Percentiles rank a stretch among this genome's conserved stretches.
Conservation (phyloP, 2,888 invertebrate species). For the Ctena decussata region DNA sequence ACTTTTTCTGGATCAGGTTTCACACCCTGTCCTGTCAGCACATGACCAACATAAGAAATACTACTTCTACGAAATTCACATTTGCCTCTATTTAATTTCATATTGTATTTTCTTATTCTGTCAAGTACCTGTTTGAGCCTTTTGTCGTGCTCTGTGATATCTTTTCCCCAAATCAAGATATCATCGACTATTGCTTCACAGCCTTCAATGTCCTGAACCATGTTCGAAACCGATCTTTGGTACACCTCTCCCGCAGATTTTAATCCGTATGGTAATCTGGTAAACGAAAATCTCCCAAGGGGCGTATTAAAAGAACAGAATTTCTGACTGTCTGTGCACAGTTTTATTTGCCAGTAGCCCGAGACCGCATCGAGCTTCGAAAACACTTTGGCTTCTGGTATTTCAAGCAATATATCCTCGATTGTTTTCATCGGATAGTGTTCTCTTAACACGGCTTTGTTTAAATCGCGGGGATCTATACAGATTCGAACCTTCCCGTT, state of each 20-base stretch:
- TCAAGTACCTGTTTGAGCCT: slow-evolving; percentile 34
- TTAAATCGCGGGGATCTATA: no score
- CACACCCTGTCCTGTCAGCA: slow-evolving; percentile 17
- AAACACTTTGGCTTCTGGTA: no score
- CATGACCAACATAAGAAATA: slow-evolving; percentile 42
- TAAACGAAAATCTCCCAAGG: slow-evolving; percentile 46
- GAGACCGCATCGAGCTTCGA: no score
- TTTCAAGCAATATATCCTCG: no score
- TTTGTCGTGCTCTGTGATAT: slow-evolving; percentile 43
- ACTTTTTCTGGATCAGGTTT: slow-evolving; percentile 46
- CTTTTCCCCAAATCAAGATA: slow-evolving; percentile 50
- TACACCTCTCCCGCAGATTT: slow-evolving; percentile 49
- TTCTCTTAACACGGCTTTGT: no score
- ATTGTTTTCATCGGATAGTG: no score
- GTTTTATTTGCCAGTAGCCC: slow-evolving; percentile 55
- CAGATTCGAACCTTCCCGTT: no score
- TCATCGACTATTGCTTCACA: slow-evolving; percentile 55
- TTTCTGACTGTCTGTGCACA: slow-evolving; percentile 36
- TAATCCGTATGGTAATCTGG: slow-evolving; percentile 48
- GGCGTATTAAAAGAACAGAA: slow-evolving; percentile 58
- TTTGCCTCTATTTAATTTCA: slow-evolving; percentile 49
- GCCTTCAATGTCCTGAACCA: slow-evolving; percentile 42
- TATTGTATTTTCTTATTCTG: slow-evolving; percentile 24
- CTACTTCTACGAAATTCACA: slow-evolving; percentile 32
- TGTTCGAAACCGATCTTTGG: slow-evolving; percentile 40